Evolutionary conservation across 2,888 invertebrate species (phyloP).

Genomic region (Bugula neritina): DNA sequence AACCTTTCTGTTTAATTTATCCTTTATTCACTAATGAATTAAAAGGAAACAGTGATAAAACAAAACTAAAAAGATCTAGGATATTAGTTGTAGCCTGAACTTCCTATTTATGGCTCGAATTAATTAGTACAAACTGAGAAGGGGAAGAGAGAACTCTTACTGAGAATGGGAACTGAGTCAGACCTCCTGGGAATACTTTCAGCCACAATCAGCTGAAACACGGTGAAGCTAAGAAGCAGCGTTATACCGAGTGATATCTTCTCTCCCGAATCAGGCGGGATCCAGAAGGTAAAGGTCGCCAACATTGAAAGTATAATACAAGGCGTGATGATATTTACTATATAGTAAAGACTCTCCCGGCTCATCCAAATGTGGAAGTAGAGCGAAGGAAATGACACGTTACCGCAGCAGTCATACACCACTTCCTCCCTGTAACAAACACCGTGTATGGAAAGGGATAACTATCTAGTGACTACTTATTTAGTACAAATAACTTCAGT

Average conservation of each 20-base stretch:
- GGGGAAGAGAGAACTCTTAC: slow-evolving; percentile 6
- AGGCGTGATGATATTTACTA: slow-evolving; percentile 23
- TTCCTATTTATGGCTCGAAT: too few relatives aligned
- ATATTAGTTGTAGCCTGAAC: too few relatives aligned
- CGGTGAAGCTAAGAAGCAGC: slow-evolving; percentile 13
- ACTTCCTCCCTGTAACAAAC: slow-evolving; percentile 14
- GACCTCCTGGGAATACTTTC: slow-evolving; percentile 10
- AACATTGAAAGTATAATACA: slow-evolving; percentile 10
- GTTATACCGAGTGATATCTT: slow-evolving; percentile 22
- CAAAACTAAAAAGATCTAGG: too few relatives aligned
- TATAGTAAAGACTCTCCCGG: slow-evolving; percentile 10
- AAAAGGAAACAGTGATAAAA: too few relatives aligned
- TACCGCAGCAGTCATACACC: slow-evolving; percentile 8
- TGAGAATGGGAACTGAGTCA: slow-evolving; percentile 6
- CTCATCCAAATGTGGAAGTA: slow-evolving; percentile 15
- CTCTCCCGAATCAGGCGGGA: slow-evolving; percentile 20
- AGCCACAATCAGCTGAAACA: slow-evolving; percentile 17
- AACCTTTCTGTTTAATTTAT: too few relatives aligned
- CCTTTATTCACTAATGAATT: too few relatives aligned
- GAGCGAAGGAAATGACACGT: slow-evolving; percentile 14
- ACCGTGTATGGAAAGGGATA: too few relatives aligned
- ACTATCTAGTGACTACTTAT: too few relatives aligned
- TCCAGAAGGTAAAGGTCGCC: slow-evolving; percentile 25
- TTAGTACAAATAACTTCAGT: too few relatives aligned
- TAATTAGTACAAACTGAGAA: too few relatives aligned